Evolutionary conservation across 2,888 invertebrate genomes (phyloP).

Genomic region (Dysmachus trigonus): DNA sequence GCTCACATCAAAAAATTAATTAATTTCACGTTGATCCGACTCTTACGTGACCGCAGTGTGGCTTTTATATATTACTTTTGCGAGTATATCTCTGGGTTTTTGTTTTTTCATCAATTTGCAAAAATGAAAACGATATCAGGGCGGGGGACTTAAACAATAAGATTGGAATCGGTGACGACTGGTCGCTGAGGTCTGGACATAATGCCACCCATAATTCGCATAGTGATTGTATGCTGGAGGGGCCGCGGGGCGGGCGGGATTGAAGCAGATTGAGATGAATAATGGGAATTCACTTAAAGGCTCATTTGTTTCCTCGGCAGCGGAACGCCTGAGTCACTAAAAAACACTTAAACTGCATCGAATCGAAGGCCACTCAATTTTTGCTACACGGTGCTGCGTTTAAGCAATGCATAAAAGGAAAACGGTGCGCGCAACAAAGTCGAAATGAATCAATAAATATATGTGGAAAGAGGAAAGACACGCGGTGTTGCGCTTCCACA

Average conservation of each 20-base stretch:
- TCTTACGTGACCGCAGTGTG: slow-evolving; percentile 1
- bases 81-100: background rate
- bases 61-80: background rate
- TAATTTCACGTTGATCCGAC: background rate
- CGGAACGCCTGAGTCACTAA: slow-evolving; percentile 4
- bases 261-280: background rate
- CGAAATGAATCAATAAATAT: background rate
- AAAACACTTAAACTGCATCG: slow-evolving; percentile 34
- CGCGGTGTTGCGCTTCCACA: background rate
- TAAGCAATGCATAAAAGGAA: background rate
- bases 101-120: background rate
- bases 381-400: background rate
- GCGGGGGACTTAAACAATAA: background rate
- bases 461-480: background rate
- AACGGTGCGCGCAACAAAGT: background rate
- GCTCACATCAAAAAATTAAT: slow-evolving; percentile 18
- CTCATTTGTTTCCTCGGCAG: background rate
- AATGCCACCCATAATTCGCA: background rate
- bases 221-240: background rate
- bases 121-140: background rate
- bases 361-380: slow-evolving; percentile 30
- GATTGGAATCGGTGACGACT: background rate
- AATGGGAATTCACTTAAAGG: background rate
- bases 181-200: background rate
- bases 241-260: background rate